Evolutionary conservation across 37 sponge, comb jelly and placozoan species (phyloP).

Genomic region (Oscarella lobularis): DNA sequence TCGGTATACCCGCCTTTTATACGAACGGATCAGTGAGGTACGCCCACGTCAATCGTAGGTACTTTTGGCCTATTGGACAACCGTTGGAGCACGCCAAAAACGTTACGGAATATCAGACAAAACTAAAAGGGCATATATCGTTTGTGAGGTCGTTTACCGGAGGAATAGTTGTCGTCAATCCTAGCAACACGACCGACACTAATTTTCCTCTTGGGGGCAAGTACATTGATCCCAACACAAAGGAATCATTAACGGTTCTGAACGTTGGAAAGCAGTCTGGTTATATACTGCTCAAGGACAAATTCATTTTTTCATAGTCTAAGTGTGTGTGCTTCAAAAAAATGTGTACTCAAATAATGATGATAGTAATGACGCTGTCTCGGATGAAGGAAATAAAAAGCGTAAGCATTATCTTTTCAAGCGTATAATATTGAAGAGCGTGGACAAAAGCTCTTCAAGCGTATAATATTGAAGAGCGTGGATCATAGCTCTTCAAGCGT

Average conservation of each 20-base stretch:
- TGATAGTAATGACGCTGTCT: no score
- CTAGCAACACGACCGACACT: background rate
- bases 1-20: constrained; percentile 4
- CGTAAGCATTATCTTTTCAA: no score
- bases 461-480: no score
- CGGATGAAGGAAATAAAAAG: no score
- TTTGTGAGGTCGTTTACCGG: background rate
- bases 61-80: background rate
- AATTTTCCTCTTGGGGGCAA: background rate
- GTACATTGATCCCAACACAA: background rate
- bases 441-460: no score
- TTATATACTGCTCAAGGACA: background rate
- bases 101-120: constrained; percentile 3
- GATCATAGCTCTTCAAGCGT: no score
- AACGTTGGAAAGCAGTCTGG: background rate
- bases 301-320: no score
- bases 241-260: background rate
- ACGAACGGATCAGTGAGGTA: background rate
- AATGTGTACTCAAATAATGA: no score
- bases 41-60: background rate
- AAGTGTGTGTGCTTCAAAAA: no score
- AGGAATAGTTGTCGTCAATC: constrained; percentile 7
- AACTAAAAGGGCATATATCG: background rate
- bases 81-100: background rate
- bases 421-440: no score